These are phyloP conservation scores for Camptogramma bilineatum DNA, from an alignment of 2,888 invertebrate genomes.

Conservation along the genomic window DNA sequence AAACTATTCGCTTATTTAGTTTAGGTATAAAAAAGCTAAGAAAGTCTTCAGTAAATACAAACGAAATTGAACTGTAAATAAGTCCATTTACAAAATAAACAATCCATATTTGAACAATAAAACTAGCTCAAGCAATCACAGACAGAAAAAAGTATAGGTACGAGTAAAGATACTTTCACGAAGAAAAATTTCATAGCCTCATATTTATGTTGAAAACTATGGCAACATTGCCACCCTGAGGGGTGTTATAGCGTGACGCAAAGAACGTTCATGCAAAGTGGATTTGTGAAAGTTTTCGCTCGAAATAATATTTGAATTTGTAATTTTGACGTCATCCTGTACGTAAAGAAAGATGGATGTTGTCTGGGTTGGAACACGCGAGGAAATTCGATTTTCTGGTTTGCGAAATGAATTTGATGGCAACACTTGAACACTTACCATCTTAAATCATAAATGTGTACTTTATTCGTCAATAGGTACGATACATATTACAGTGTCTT, in stretches of 20 bases:
- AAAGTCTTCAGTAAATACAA: neutral
- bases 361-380: slow-evolving; percentile 60
- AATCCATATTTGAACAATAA: neutral
- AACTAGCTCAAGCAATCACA: neutral
- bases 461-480: neutral
- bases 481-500: neutral
- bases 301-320: slow-evolving; percentile 80
- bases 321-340: slow-evolving; percentile 69
- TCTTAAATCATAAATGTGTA: neutral
- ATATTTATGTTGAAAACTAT: slow-evolving; percentile 56
- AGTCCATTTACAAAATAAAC: neutral
- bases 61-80: neutral
- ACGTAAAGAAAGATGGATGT: slow-evolving; percentile 67
- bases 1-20: too few species aligned
- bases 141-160: neutral
- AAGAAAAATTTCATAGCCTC: slow-evolving; percentile 28
- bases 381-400: slow-evolving; percentile 47
- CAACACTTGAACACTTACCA: slow-evolving; percentile 10
- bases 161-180: slow-evolving; percentile 6
- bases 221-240: slow-evolving; percentile 47
- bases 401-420: slow-evolving; percentile 31
- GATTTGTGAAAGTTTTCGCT: slow-evolving; percentile 74
- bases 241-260: slow-evolving; percentile 63
- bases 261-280: slow-evolving; percentile 77
- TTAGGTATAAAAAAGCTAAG: too few species aligned